Percentiles rank a stretch among this genome's conserved stretches.
Evolutionary conservation across 2,888 invertebrate species (phyloP).

Genomic region (Sminthurides aquaticus): DNA sequence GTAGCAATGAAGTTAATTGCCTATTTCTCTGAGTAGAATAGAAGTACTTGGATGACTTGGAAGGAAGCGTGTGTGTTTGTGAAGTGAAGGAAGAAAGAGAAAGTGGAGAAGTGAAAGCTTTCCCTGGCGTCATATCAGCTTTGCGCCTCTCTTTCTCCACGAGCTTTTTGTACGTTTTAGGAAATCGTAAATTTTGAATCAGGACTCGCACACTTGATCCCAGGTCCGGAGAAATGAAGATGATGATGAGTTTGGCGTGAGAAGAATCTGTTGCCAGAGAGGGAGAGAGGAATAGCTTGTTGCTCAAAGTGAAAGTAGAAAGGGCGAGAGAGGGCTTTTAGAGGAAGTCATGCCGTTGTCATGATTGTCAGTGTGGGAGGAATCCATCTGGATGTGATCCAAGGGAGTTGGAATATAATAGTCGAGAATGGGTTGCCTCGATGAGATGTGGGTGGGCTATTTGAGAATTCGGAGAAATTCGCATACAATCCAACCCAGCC

Average conservation of each 20-base stretch:
- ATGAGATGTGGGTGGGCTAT: not conserved
- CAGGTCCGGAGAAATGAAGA: not conserved
- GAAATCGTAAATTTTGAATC: too few relatives aligned
- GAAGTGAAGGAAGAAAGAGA: too few relatives aligned
- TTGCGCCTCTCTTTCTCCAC: too few relatives aligned
- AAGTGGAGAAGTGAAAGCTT: too few relatives aligned
- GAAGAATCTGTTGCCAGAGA: not conserved
- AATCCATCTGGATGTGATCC: conserved; percentile 2
- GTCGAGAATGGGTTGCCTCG: not conserved
- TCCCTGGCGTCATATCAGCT: too few relatives aligned
- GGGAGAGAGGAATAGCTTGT: not conserved
- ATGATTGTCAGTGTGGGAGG: not conserved
- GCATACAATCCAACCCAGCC: not conserved
- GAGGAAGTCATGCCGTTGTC: not conserved
- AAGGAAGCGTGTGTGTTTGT: too few relatives aligned
- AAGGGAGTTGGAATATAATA: not conserved
- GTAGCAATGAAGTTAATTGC: too few relatives aligned
- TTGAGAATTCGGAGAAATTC: not conserved
- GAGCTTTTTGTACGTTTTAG: too few relatives aligned
- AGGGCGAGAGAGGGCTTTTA: not conserved
- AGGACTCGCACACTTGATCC: too few relatives aligned
- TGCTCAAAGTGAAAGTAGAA: too few relatives aligned
- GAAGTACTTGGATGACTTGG: too few relatives aligned
- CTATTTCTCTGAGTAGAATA: too few relatives aligned
- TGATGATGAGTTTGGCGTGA: not conserved